Evolutionary conservation across 2,797 vertebrate genomes (phyloP).

Genomic region (Garrulus glandarius): DNA sequence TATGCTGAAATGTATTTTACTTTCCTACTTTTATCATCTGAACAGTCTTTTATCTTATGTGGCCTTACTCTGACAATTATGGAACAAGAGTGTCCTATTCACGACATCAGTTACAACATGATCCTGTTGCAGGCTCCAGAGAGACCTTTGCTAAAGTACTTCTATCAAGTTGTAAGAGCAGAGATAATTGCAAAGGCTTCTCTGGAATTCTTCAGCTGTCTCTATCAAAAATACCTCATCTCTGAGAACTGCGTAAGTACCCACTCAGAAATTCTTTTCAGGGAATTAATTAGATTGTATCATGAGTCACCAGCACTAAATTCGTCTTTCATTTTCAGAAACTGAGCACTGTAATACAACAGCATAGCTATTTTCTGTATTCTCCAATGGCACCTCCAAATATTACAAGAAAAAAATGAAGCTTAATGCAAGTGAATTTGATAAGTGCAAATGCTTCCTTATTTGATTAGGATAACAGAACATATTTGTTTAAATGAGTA

Average conservation of each 20-base stretch:
- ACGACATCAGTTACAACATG: not conserved
- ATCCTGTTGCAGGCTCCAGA: not conserved
- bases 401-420: not conserved
- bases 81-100: not conserved
- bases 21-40: not conserved
- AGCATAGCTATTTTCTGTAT: not conserved
- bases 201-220: not conserved
- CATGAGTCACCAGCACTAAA: conserved; percentile 17
- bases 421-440: not conserved
- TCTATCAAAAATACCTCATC: not conserved
- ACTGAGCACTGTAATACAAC: not conserved
- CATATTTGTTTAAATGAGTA: not conserved
- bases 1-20: not conserved
- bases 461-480: not conserved
- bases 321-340: conserved; percentile 9
- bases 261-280: conserved; percentile 16
- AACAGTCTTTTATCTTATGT: not conserved
- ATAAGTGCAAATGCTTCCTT: not conserved
- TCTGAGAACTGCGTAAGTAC: not conserved
- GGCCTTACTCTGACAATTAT: not conserved
- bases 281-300: conserved; percentile 42
- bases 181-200: not conserved
- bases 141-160: not conserved
- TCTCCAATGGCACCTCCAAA: not conserved
- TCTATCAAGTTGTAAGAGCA: not conserved